Evolutionary conservation across 2,797 vertebrate species (phyloP).

Genomic region (Galago senegalensis): DNA sequence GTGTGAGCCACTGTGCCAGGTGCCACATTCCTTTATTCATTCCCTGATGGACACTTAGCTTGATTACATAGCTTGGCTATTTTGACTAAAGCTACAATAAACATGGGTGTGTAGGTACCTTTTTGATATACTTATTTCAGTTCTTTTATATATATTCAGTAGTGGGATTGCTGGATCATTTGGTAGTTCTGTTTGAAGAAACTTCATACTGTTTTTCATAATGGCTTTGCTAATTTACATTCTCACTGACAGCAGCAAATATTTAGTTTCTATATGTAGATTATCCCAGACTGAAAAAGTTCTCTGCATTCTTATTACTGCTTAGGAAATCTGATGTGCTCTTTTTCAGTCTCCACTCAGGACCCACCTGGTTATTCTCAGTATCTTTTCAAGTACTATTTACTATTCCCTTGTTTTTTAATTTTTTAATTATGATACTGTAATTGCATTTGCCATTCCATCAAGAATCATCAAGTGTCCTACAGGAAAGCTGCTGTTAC

Average conservation of each 20-base stretch:
- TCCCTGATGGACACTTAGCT: neutral
- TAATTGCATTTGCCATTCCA: conserved; percentile 27
- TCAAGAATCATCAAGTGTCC: conserved; percentile 15
- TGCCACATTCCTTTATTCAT: neutral
- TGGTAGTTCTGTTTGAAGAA: neutral
- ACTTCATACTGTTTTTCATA: neutral
- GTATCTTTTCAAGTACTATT: conserved; percentile 39
- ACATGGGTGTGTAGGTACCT: neutral
- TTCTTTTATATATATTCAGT: neutral
- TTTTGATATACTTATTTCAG: neutral
- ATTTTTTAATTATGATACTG: conserved; percentile 15
- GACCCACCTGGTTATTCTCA: conserved; percentile 3
- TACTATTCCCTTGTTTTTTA: neutral
- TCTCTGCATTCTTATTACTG: neutral
- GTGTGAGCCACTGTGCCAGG: too few species aligned
- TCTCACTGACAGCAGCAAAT: neutral
- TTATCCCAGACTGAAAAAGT: conserved; percentile 12
- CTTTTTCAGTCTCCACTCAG: neutral
- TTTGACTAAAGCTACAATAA: neutral
- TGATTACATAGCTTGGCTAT: neutral
- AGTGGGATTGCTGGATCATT: neutral
- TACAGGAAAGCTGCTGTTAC: neutral
- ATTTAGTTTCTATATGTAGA: neutral
- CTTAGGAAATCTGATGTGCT: neutral
- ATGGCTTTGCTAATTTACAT: neutral